Evolutionary conservation across 2,113 vertebrate genomes (phyloP), one percentile per base, ranked within the genome.

Genomic region (Zosterops pallidus): DNA sequence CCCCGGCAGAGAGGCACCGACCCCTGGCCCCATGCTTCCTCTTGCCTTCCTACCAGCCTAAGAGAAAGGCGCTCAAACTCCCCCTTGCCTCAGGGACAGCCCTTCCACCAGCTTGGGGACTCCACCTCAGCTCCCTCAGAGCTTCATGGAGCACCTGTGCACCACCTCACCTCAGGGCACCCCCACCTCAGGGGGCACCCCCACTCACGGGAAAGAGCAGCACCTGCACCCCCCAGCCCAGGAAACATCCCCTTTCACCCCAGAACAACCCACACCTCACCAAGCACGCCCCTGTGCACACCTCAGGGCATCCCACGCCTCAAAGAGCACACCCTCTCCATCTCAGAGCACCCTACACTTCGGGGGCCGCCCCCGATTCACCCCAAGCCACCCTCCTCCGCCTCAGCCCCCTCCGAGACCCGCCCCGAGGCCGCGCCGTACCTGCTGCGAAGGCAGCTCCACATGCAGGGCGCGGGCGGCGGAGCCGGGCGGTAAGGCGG

Each of bases 401-500:
- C 11, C 35, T 26, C 37, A 44, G 22, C 26, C 39, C 39, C 18
- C 26, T 41, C 60, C 22, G 29, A 55, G 35, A 9, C 18, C 49
- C 42, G 23, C 24, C 20, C 28, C 39, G 29, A 26, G 72, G 62
- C 41, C 47, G 41, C 67, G n/a, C 79, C 65, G 68, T 98, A 99
- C 99, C 99, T 99, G 99, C 98, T 99, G 99, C 44, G 99, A 99
- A 5, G 98, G 99, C 96, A 99, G 98, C 93, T 99, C 99, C 65
- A 99, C 99, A 94, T 99, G 99, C 85, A 99, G 96, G 92, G 98
- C 98, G 97, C 99, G 97, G 65, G 98, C 97, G 71, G 98, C 97
- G 86, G 98, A 92, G 95, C 98, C 97, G 89, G 96, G 86, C 4
- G 97, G 83, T 57, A 98, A 96, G 79, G 97, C 98, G 92, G 97